Evolutionary conservation across 2,888 invertebrate genomes (phyloP), one percentile per base, ranked within the genome.

Genomic region (Pheosia gnoma): DNA sequence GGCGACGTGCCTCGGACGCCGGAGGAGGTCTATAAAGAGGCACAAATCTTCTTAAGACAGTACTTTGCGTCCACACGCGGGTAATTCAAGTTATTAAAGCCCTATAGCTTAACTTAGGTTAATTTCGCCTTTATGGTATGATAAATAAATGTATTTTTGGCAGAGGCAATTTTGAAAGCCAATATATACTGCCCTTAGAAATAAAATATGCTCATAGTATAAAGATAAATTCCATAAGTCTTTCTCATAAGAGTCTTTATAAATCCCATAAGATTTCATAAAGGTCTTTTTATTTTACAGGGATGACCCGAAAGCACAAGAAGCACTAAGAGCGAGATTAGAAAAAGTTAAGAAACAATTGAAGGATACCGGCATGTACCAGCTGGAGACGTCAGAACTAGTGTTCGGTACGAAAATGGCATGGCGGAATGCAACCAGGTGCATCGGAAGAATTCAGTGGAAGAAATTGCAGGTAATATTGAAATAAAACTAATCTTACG

Each of bases 391-490:
- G 82, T 97, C 97, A 0, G 99, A 99, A 89, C 94, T 99, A 64
- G 97, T 97, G 66, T 99, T 97, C 85, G 99, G 98, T 3, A 98
- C 98, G 0, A 99, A 98, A 89, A 91, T 98, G 68, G 98, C 98
- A 0, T 99, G 99, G 99, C 95, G 99, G 60, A 99, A 99, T 85
- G 97, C 98, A 0, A 95, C 97, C 0, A 94, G 98, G 59, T 99
- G 99, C 84, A 98, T 99, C 74, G 99, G 98, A 0, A 94, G 99
- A 72, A 99, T 99, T 83, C 98, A 99, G 82, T 99, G 99, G 99
- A 98, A 98, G 9, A 99, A 98, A 89, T 87, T 99, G 74, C 98
- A 98, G 95, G 98, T 98, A 84, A 88, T 86, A 53, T 37, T 57
- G 10, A 9, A 8, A 25, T 52, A 43, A 56, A 7, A 39, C 7